Percentiles rank a stretch among this genome's conserved stretches.
Conservation (phyloP, 2,113 vertebrate genomes). For the Mellivora capensis region DNA sequence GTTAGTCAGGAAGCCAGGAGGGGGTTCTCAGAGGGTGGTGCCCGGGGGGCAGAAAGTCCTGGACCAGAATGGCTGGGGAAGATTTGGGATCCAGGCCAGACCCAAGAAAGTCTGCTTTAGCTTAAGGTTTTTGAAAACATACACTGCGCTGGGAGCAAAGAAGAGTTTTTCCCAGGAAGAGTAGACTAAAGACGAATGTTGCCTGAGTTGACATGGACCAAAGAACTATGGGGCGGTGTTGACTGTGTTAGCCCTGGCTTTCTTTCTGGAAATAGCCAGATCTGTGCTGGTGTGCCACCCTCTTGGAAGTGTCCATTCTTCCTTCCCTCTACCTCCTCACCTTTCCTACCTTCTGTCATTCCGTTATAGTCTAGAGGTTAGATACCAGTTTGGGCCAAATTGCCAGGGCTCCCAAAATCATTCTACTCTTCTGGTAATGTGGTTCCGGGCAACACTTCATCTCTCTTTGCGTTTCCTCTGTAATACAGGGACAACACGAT, state of each 20-base stretch:
- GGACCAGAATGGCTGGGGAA: not conserved
- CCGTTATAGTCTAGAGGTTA: not conserved
- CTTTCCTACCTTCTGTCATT: not conserved
- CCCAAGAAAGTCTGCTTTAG: not conserved
- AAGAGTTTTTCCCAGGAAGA: not conserved
- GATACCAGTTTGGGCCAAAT: not conserved
- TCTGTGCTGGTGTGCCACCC: too few relatives aligned
- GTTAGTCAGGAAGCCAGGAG: not conserved
- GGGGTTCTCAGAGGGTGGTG: not conserved
- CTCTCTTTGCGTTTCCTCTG: not conserved
- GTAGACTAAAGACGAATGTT: not conserved
- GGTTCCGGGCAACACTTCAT: not conserved
- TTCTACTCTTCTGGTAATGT: not conserved
- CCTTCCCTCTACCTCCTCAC: not conserved
- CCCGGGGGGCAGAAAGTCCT: not conserved
- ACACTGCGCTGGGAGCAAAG: not conserved
- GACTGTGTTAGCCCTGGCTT: not conserved
- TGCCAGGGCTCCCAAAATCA: not conserved
- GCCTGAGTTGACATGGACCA: not conserved
- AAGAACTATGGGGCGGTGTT: not conserved
- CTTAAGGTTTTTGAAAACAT: not conserved
- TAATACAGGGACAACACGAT: not conserved
- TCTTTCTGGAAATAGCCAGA: not conserved
- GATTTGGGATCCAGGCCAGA: not conserved
- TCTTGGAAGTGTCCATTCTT: too few relatives aligned